Conservation (phyloP, 2,888 invertebrate genomes). For the Adelognathus sp. region DNA sequence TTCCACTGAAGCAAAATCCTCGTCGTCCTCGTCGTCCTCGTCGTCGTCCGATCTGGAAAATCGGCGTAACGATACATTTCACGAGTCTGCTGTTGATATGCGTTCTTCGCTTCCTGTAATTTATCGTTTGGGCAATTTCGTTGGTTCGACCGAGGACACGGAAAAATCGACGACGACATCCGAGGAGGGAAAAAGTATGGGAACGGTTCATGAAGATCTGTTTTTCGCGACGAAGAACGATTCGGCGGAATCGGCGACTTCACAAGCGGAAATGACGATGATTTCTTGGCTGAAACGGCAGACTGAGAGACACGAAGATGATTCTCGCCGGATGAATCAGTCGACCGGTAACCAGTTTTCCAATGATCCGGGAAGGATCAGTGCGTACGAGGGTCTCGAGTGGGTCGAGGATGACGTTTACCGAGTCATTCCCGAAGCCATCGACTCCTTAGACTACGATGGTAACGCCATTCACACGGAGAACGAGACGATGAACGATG, state of each 20-base stretch:
- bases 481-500: slow-evolving; percentile 65
- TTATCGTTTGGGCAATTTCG: slow-evolving; percentile 54
- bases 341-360: slow-evolving; percentile 22
- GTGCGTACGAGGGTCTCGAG: slow-evolving; percentile 76
- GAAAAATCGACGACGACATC: background rate
- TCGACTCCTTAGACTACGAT: slow-evolving; percentile 69
- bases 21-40: slow-evolving; percentile 1
- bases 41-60: background rate
- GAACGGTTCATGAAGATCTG: too few species aligned
- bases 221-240: too few species aligned
- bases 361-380: slow-evolving; percentile 33
- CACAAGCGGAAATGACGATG: background rate
- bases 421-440: slow-evolving; percentile 75
- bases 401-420: slow-evolving; percentile 79
- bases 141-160: background rate
- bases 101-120: slow-evolving; percentile 63
- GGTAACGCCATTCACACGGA: slow-evolving; percentile 49
- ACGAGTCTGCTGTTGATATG: slow-evolving; percentile 34
- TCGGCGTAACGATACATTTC: slow-evolving; percentile 28
- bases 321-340: background rate
- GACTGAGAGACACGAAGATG: background rate
- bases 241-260: background rate
- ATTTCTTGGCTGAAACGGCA: background rate
- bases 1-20: background rate
- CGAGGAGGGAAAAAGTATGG: background rate